A percentile compares a stretch with the other conserved stretches of the same genome.
Evolutionary conservation across 1,140 invertebrate genomes (phyloP).

Genomic region (Magallana ariakensis): DNA sequence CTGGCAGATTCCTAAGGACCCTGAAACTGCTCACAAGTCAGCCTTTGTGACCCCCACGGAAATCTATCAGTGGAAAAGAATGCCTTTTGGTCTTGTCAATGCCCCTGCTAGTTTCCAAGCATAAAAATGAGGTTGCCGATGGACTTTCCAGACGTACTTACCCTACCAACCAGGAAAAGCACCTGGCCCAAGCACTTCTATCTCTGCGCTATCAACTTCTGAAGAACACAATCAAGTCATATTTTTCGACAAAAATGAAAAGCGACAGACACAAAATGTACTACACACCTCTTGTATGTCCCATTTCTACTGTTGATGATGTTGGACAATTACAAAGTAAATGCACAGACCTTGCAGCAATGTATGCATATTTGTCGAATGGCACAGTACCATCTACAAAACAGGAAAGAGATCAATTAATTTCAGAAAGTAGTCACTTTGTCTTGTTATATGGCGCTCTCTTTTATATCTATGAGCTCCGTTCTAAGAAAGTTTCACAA

Average conservation of each 20-base stretch:
- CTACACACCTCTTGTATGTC: no score
- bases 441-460: constrained; percentile 57
- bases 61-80: constrained; percentile 48
- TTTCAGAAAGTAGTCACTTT: constrained; percentile 50
- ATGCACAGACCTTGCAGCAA: no score
- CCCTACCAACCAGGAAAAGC: background rate
- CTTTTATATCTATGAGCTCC: constrained; percentile 57
- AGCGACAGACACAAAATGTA: no score
- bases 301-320: no score
- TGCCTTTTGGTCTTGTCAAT: constrained; percentile 57
- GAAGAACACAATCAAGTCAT: no score
- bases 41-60: constrained; percentile 52
- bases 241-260: no score
- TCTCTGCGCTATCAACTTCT: no score
- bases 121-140: constrained; percentile 37
- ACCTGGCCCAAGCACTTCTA: background rate
- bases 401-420: background rate
- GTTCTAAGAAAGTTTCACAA: constrained; percentile 37
- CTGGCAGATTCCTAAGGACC: constrained; percentile 55
- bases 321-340: no score
- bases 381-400: constrained; percentile 46
- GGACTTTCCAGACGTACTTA: constrained; percentile 39
- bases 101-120: constrained; percentile 37
- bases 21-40: constrained; percentile 4
- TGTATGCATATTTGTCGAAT: no score